Evolutionary conservation across 2,113 vertebrate genomes (phyloP).

Genomic region (Mandrillus leucophaeus): DNA sequence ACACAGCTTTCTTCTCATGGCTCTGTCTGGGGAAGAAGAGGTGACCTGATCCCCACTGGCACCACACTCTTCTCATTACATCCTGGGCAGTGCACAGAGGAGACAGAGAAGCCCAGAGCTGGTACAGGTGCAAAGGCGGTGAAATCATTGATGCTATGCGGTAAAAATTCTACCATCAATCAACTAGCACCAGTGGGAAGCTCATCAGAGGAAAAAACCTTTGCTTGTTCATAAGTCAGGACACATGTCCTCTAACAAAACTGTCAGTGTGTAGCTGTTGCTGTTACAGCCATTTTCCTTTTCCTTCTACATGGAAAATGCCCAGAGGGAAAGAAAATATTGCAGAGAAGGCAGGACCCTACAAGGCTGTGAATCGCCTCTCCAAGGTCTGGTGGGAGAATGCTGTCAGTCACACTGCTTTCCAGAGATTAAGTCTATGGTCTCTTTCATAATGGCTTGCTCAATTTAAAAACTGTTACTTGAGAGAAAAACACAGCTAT

Average conservation of each 20-base stretch:
- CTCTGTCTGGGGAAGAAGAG: background rate
- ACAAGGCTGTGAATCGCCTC: background rate
- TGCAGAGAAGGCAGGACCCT: background rate
- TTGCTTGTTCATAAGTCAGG: background rate
- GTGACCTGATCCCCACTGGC: rapidly evolving
- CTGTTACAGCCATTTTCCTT: background rate
- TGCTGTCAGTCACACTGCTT: background rate
- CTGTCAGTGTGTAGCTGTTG: background rate
- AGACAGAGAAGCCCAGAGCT: rapidly evolving
- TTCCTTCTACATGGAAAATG: background rate
- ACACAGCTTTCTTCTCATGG: background rate
- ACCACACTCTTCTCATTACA: background rate
- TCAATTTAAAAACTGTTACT: background rate
- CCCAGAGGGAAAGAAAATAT: background rate
- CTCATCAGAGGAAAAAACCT: background rate
- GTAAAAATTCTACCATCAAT: background rate
- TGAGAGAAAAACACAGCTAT: background rate
- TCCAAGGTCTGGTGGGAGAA: background rate
- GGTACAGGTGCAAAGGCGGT: rapidly evolving
- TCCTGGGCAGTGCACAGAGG: background rate
- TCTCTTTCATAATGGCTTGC: background rate
- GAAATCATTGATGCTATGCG: background rate
- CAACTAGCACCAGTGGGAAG: no score
- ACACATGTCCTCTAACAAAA: background rate
- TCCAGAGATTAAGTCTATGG: background rate